Evolutionary conservation across 2,113 vertebrate genomes (phyloP).

Genomic region (Ammodytes dubius): DNA sequence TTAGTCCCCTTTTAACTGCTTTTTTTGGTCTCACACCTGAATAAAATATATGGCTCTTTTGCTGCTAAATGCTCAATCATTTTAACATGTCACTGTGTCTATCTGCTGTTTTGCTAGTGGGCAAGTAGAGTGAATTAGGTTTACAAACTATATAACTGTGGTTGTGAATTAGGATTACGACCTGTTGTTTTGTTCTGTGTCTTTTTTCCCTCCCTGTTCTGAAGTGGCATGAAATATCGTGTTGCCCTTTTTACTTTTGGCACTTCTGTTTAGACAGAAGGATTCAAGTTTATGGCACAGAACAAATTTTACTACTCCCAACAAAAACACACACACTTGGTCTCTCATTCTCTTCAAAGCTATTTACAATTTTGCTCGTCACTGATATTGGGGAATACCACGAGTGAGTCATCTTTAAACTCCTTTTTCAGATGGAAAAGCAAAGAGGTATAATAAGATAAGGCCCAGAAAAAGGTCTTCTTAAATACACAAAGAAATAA

Average conservation of each 20-base stretch:
- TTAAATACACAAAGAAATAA: background rate
- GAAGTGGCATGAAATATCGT: background rate
- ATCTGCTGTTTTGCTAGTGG: no score
- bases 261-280: constrained; percentile 40
- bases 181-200: background rate
- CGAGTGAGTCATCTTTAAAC: constrained; percentile 18
- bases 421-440: background rate
- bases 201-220: background rate
- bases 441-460: background rate
- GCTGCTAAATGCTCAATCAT: no score
- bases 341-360: background rate
- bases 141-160: no score
- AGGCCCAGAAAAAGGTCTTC: background rate
- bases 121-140: no score
- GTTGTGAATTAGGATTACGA: background rate
- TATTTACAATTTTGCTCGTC: background rate
- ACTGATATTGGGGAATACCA: background rate
- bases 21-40: no score
- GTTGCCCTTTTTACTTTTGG: background rate
- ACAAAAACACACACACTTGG: background rate
- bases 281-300: background rate
- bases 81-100: no score
- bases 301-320: constrained; percentile 2
- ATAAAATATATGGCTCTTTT: no score
- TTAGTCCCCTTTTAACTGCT: no score